Base-by-base conservation (phyloP, 1,140 invertebrate genomes). In the Drosophila leontia region DNA sequence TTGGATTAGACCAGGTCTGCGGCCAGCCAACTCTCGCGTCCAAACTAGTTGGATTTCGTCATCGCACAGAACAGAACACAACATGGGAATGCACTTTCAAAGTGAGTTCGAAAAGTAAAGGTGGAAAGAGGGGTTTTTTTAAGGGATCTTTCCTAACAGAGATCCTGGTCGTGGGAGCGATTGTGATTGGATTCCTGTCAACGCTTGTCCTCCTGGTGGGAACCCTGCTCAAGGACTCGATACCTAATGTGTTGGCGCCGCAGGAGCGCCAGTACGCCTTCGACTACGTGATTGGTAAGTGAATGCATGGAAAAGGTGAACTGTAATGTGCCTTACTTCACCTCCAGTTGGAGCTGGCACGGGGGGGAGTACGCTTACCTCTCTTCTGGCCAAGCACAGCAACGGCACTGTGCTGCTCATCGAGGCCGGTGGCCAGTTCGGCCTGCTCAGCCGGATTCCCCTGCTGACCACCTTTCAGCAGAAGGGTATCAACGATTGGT, bases 341-440 rank as follows among this genome's bases (percentile, higher is more conserved):
- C 26, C 44, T 70, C 12, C 67, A 96, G 96, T 98, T 64, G 97
- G 97, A 13, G 96, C 95, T 23, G 97, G 97, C 3, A 97, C 96
- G 3, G 94, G 96, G 1, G 97, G 97, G 7, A 96, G 96, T 69
- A 96, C 97, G 1, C 80, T 98, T 15, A 96, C 97, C 1, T 95
- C 95, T 6, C 92, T 95, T 13, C 93, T 96, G 23, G 94, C 95
- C 5, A 95, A 95, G 81, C 93, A 94, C 56, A 92, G 93, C 13
- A 94, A 94, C 56, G 87, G 93, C 1, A 94, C 94, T 32, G 95
- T 97, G 3, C 85, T 97, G 35, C 91, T 97, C 0, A 91, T 97
- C 29, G 96, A 97, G 92, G 95, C 96, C 11, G 96, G 96, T 2
- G 95, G 94, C n/a, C 93, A 94, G 55, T 96, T 96, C 90, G 94